Conservation (phyloP, 2,797 vertebrate species). For the Vespertilio murinus region DNA sequence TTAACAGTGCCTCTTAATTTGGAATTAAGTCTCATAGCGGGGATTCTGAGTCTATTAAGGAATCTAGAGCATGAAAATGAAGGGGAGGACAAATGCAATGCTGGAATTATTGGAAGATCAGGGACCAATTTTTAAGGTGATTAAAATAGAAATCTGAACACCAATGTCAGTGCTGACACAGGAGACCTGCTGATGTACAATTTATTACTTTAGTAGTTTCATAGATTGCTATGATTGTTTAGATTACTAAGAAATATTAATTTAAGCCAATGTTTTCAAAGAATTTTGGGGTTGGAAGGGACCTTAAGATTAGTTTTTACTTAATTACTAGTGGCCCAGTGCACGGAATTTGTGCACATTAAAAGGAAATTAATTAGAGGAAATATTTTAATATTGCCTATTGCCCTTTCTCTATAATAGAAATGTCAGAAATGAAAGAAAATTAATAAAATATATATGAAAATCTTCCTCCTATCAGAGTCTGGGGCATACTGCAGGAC, state of each 20-base stretch:
- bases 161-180: slow-evolving; percentile 51
- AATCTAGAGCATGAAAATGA: slow-evolving; percentile 46
- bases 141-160: slow-evolving; percentile 66
- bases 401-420: no score
- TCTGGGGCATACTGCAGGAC: no score
- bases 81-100: not conserved
- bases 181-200: slow-evolving; percentile 51
- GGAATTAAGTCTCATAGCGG: slow-evolving; percentile 50
- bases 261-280: not conserved
- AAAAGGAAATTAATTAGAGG: no score
- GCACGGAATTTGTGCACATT: no score
- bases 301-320: not conserved
- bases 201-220: not conserved
- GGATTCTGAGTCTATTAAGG: not conserved
- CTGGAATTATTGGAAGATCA: slow-evolving; percentile 50
- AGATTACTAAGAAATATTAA: not conserved
- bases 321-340: no score
- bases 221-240: slow-evolving; percentile 28
- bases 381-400: no score
- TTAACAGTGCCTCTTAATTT: slow-evolving; percentile 67
- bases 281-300: not conserved
- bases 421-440: no score
- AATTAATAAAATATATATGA: no score
- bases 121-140: slow-evolving; percentile 62
- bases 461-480: no score